These are phyloP conservation scores for Cheilosia pagana DNA, from an alignment of 2,888 invertebrate species.

Conservation along the genomic window DNA sequence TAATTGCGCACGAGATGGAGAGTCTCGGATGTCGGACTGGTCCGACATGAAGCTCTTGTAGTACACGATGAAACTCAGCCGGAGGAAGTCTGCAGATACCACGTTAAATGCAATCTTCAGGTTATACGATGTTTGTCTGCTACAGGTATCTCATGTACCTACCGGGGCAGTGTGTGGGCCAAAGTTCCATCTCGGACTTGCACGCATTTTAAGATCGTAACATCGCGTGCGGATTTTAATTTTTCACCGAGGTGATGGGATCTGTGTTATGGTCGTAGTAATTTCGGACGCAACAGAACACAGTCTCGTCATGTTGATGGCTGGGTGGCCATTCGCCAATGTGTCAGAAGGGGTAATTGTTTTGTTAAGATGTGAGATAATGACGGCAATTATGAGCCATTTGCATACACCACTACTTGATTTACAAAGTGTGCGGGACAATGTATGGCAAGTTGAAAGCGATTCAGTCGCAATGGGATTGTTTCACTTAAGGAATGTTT, in stretches of 20 bases:
- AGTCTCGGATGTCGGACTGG: conserved; percentile 17
- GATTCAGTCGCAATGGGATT: too few relatives aligned
- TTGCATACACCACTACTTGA: conserved; percentile 3
- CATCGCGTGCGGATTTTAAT: conserved; percentile 68
- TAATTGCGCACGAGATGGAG: conserved; percentile 52
- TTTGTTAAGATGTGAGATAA: conserved; percentile 52
- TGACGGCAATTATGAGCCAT: conserved; percentile 35
- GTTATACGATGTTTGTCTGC: conserved; percentile 17
- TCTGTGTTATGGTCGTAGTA: conserved; percentile 57
- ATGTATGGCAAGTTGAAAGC: not conserved
- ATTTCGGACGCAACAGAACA: conserved; percentile 47
- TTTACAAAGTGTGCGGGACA: not conserved
- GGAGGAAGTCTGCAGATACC: conserved; percentile 9
- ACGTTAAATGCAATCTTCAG: conserved; percentile 22
- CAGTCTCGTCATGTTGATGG: conserved; percentile 38
- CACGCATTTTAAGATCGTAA: conserved; percentile 43
- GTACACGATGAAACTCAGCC: conserved; percentile 27
- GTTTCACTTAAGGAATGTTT: too few relatives aligned
- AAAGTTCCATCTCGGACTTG: conserved; percentile 43
- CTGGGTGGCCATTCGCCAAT: conserved; percentile 68
- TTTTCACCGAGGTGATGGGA: conserved; percentile 63
- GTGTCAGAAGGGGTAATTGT: conserved; percentile 63
- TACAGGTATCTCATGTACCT: not conserved
- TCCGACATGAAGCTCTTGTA: conserved; percentile 53
- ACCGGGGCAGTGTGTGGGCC: conserved; percentile 34